phyloP scores from a whole-genome alignment of 2,888 invertebrate species.

The Orchesella flavescens region DNA sequence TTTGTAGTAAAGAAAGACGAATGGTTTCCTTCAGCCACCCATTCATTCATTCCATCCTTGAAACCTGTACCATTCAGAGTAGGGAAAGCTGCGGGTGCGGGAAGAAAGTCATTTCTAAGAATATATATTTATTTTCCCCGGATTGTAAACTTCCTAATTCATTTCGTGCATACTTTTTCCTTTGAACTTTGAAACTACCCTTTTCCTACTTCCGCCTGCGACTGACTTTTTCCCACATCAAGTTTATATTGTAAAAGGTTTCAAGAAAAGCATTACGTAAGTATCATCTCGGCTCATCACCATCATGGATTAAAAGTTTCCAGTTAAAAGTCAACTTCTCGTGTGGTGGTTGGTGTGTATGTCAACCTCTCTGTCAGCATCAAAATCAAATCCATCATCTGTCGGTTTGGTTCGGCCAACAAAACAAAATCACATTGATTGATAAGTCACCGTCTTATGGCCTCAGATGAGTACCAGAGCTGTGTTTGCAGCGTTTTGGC shows the following conservation, averaged over 20 bases:
- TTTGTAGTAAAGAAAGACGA: neutral
- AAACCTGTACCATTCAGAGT: neutral
- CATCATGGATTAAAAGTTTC: neutral
- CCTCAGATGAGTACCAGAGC: constrained; percentile 94
- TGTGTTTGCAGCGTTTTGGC: constrained; percentile 90
- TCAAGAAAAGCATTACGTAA: neutral
- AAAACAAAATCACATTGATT: constrained; percentile 19
- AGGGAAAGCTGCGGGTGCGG: neutral
- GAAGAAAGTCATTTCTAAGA: neutral
- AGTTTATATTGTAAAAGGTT: too few species aligned
- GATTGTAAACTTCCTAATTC: neutral
- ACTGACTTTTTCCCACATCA: too few species aligned
- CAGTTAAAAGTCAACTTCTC: neutral
- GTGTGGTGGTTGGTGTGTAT: constrained; percentile 1
- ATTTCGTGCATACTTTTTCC: neutral
- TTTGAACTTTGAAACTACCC: neutral
- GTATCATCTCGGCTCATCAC: neutral
- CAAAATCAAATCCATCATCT: constrained; percentile 19
- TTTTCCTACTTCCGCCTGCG: too few species aligned
- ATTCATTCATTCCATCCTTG: constrained; percentile 29
- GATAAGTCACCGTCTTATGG: constrained; percentile 66
- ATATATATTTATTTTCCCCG: neutral
- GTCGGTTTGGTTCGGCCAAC: constrained; percentile 56
- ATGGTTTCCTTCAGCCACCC: neutral
- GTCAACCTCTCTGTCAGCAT: neutral